phyloP scores from a whole-genome alignment of 2,888 invertebrate genomes.

The Seira sanloemensis region DNA sequence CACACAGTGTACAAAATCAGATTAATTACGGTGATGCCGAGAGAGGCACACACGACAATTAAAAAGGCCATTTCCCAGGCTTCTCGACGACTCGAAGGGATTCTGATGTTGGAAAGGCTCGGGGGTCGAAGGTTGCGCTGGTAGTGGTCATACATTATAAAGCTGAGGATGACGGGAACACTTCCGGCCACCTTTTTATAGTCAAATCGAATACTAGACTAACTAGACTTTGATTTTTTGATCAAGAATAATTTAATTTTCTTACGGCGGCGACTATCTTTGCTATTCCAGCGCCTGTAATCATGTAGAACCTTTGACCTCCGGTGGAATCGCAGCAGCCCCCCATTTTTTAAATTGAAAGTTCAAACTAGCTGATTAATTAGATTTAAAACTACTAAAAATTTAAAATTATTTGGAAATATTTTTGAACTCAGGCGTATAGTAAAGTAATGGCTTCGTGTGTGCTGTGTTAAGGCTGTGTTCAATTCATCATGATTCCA shows the following conservation, averaged over 20 bases:
- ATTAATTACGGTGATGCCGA: slow-evolving; percentile 25
- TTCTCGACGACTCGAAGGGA: neutral
- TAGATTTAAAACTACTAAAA: neutral
- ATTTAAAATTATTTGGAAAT: neutral
- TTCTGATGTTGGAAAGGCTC: neutral
- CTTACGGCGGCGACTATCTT: slow-evolving; percentile 42
- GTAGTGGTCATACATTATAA: slow-evolving; percentile 28
- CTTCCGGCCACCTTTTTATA: slow-evolving; percentile 19
- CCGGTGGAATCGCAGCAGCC: neutral
- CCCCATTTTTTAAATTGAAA: neutral
- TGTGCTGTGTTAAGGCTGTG: neutral
- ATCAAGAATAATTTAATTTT: neutral
- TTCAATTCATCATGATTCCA: neutral
- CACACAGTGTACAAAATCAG: slow-evolving; percentile 15
- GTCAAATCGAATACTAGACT: neutral
- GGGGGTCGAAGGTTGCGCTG: neutral
- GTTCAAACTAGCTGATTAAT: too few species aligned
- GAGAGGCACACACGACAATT: slow-evolving; percentile 17
- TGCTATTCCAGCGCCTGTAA: slow-evolving; percentile 34
- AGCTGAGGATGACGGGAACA: slow-evolving; percentile 26
- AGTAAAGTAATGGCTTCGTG: neutral
- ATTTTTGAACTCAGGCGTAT: neutral
- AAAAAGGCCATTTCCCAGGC: slow-evolving; percentile 35
- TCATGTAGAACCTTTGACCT: slow-evolving; percentile 16
- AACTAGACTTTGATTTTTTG: neutral